These are phyloP conservation scores for Euleptes europaea DNA, from an alignment of 2,113 vertebrate species.

Conservation along the genomic window DNA sequence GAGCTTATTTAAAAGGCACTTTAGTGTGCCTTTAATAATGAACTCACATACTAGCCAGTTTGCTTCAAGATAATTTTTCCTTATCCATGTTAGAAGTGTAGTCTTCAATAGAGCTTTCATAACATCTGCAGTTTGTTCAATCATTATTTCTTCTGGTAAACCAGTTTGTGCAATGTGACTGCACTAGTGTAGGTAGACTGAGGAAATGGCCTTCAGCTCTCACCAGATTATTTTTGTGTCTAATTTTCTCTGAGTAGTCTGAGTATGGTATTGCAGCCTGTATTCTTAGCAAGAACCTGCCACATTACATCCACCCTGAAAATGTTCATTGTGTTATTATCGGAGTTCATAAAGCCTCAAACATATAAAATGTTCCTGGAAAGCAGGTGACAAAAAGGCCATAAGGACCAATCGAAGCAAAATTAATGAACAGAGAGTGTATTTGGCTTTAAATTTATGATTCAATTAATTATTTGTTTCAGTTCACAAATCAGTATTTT, in stretches of 20 bases:
- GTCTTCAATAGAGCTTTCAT: neutral
- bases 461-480: neutral
- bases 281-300: neutral
- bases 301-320: neutral
- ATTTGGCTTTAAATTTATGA: neutral
- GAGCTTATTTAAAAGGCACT: no score
- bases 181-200: neutral
- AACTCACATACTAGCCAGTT: neutral
- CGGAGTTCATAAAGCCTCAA: neutral
- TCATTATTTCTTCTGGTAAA: no score
- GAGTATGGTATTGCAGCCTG: neutral
- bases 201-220: neutral
- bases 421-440: slow-evolving; percentile 31
- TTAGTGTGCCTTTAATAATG: no score
- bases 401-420: fast-evolving
- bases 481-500: slow-evolving; percentile 5
- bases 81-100: neutral
- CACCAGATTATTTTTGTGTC: neutral
- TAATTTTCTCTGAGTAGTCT: neutral
- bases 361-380: neutral
- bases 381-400: neutral
- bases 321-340: neutral
- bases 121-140: neutral
- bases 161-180: neutral
- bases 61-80: neutral